Conservation (phyloP, 2,113 vertebrate species). For the Prionailurus viverrinus region DNA sequence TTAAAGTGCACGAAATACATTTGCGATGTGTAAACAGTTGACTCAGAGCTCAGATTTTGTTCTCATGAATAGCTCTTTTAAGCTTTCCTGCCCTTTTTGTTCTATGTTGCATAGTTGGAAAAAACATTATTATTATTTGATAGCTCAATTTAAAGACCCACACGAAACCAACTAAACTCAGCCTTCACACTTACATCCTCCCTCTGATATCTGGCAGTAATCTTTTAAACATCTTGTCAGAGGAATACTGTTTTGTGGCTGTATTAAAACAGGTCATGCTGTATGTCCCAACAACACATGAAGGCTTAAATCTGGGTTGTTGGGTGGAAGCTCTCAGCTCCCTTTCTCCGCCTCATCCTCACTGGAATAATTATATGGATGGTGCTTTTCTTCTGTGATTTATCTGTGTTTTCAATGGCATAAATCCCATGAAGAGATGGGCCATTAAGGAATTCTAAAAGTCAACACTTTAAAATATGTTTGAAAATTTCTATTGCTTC, state of each 20-base stretch:
- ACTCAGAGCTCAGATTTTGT: conserved; percentile 74
- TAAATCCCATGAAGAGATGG: conserved; percentile 53
- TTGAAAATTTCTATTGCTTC: neutral
- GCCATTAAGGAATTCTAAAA: conserved; percentile 60
- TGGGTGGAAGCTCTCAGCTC: neutral
- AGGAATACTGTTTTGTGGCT: conserved; percentile 59
- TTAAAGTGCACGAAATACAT: conserved; percentile 71
- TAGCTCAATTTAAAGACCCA: conserved; percentile 74
- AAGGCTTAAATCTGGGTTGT: conserved; percentile 44
- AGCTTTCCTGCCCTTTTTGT: conserved; percentile 80
- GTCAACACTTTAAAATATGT: conserved; percentile 50
- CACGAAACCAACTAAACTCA: conserved; percentile 73
- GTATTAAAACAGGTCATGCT: conserved; percentile 17
- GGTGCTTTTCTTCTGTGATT: conserved; percentile 64
- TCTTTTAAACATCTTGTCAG: conserved; percentile 61
- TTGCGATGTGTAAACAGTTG: conserved; percentile 68
- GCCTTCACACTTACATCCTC: conserved; percentile 63
- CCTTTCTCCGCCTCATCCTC: neutral
- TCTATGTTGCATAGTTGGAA: conserved; percentile 70
- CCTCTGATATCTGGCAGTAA: conserved; percentile 71
- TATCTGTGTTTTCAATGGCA: conserved; percentile 36
- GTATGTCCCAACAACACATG: neutral
- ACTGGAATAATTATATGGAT: conserved; percentile 47
- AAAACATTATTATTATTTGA: conserved; percentile 77
- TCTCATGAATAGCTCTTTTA: conserved; percentile 79